Conservation (phyloP, 1,140 invertebrate genomes). For the Aphaenogaster ashmeadi region DNA sequence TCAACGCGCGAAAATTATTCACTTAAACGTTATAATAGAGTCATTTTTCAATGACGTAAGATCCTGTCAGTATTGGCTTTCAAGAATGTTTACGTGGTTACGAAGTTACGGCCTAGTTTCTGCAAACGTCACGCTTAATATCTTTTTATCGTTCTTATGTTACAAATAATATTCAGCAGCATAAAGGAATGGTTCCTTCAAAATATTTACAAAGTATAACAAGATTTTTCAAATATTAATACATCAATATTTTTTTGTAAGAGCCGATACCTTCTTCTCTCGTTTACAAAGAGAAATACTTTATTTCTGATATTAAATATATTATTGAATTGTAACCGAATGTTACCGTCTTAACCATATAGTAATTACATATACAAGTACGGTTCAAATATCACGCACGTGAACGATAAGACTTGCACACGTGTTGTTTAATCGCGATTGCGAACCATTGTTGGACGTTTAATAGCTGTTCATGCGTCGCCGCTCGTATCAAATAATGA, state of each 20-base stretch:
- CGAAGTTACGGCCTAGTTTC: background rate
- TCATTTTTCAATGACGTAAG: background rate
- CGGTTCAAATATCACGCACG: conserved; percentile 2
- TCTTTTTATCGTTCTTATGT: background rate
- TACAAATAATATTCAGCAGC: background rate
- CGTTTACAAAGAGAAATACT: background rate
- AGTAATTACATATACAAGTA: background rate
- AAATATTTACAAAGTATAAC: background rate
- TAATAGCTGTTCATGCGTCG: conserved; percentile 26
- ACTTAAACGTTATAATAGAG: background rate
- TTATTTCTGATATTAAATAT: background rate
- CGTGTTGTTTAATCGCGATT: conserved; percentile 16
- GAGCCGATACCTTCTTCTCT: background rate
- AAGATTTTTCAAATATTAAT: background rate
- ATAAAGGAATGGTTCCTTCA: background rate
- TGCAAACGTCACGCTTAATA: background rate
- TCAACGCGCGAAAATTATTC: background rate
- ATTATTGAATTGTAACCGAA: background rate
- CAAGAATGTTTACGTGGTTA: background rate
- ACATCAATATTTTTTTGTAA: background rate
- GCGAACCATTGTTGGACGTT: background rate
- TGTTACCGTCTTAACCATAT: background rate
- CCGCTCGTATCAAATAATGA: conserved; percentile 37
- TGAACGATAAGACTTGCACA: background rate
- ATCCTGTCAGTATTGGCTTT: background rate